Conservation (phyloP, 2,888 invertebrate genomes). For the Hypsopygia costalis region DNA sequence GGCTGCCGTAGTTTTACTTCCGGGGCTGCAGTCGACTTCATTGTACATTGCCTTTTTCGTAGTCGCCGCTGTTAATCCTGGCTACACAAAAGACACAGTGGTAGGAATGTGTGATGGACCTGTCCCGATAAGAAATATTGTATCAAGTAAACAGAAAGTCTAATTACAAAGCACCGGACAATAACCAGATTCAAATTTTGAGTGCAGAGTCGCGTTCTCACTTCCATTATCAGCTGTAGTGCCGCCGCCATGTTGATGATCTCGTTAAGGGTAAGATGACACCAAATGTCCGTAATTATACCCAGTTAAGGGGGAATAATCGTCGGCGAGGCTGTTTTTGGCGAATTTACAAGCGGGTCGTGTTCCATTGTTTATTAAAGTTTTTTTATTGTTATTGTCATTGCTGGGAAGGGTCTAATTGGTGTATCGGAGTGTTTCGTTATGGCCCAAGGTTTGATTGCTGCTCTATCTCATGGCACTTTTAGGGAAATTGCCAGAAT, state of each 20-base stretch:
- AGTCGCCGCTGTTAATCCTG: too few relatives aligned
- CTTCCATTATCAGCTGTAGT: slow-evolving; percentile 22
- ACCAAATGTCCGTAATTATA: slow-evolving; percentile 73
- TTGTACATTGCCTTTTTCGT: too few relatives aligned
- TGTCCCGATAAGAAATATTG: too few relatives aligned
- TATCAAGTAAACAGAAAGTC: too few relatives aligned
- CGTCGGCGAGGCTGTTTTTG: slow-evolving; percentile 37
- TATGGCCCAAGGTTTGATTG: slow-evolving; percentile 10
- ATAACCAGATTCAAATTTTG: slow-evolving; percentile 4
- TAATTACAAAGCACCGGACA: too few relatives aligned
- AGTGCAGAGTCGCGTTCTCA: slow-evolving; percentile 31
- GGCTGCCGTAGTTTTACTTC: too few relatives aligned
- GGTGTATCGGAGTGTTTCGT: slow-evolving; percentile 27
- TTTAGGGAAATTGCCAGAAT: background rate
- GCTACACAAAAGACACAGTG: too few relatives aligned
- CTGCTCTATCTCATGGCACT: slow-evolving; percentile 15
- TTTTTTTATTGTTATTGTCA: slow-evolving; percentile 62
- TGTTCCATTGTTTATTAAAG: slow-evolving; percentile 67
- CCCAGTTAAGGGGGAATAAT: slow-evolving; percentile 62
- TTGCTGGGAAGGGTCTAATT: slow-evolving; percentile 33
- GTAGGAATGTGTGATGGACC: too few relatives aligned
- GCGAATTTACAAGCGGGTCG: slow-evolving; percentile 56
- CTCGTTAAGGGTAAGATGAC: slow-evolving; percentile 74
- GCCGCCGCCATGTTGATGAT: slow-evolving; percentile 44
- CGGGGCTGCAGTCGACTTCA: too few relatives aligned